phyloP scores from a whole-genome alignment of 2,888 invertebrate genomes.

The Ditula angustiorana region DNA sequence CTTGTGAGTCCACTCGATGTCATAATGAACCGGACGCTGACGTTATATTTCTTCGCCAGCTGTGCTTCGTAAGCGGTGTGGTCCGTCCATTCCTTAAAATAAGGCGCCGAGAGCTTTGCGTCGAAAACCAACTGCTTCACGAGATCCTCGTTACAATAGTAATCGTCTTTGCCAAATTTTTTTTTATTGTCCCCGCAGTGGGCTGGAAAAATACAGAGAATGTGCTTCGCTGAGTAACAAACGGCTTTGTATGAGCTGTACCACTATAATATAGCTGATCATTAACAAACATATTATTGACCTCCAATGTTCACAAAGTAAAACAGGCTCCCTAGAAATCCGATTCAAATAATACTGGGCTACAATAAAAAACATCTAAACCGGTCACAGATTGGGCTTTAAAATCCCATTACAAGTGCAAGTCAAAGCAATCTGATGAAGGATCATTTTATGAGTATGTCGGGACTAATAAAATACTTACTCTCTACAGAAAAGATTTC shows the following conservation, averaged over 20 bases:
- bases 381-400: too few species aligned
- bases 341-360: too few species aligned
- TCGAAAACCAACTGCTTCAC: slow-evolving; percentile 95
- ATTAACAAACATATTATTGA: too few species aligned
- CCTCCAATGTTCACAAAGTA: too few species aligned
- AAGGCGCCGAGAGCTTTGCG: slow-evolving; percentile 89
- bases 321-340: too few species aligned
- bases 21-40: slow-evolving; percentile 92
- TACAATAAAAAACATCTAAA: too few species aligned
- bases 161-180: slow-evolving; percentile 87
- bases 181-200: slow-evolving; percentile 87
- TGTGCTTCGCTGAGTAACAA: too few species aligned
- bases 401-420: too few species aligned
- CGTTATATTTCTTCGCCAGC: slow-evolving; percentile 88
- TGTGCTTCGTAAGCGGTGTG: slow-evolving; percentile 78
- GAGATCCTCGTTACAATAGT: slow-evolving; percentile 94
- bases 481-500: slow-evolving; percentile 60
- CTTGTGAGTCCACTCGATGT: slow-evolving; percentile 96
- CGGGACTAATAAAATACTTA: slow-evolving; percentile 50
- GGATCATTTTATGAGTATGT: not conserved
- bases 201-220: slow-evolving; percentile 71
- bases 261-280: too few species aligned
- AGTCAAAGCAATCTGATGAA: too few species aligned
- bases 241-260: too few species aligned
- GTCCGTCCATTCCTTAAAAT: slow-evolving; percentile 84